Percentiles rank a stretch among this genome's conserved stretches.
Conservation (phyloP, 2,797 vertebrate species). For the Rhynchotus rufescens region DNA sequence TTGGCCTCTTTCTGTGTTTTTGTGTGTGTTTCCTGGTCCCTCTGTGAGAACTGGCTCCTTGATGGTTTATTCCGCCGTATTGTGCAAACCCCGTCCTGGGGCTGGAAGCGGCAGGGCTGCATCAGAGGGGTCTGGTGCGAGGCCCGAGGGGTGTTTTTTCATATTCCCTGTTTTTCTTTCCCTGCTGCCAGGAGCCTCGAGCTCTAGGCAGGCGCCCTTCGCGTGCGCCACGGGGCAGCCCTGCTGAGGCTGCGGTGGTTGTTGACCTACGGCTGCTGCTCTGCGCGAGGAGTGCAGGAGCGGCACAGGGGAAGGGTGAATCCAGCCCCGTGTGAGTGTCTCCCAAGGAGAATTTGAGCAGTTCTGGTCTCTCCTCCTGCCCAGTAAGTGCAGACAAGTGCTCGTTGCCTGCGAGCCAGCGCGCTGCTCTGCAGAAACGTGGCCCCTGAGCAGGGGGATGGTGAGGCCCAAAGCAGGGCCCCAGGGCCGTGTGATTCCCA, state of each 20-base stretch:
- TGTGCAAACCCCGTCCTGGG: background rate
- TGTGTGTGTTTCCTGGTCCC: background rate
- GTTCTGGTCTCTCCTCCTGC: background rate
- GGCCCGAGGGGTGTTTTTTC: background rate
- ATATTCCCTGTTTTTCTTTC: too few relatives aligned
- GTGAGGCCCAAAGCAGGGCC: background rate
- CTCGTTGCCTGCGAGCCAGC: fast-evolving
- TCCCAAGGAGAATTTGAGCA: background rate
- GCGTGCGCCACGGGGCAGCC: background rate
- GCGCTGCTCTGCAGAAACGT: fast-evolving
- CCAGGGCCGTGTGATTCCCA: too few relatives aligned
- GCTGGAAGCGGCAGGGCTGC: background rate
- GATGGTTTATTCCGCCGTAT: background rate
- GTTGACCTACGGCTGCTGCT: too few relatives aligned
- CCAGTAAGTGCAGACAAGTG: fast-evolving
- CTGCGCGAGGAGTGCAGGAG: background rate
- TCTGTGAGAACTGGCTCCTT: background rate
- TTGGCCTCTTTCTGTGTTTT: background rate
- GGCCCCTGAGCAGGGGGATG: fast-evolving
- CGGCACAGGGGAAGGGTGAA: background rate
- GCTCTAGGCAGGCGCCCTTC: background rate
- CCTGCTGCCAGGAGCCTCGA: background rate
- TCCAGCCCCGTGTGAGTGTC: background rate
- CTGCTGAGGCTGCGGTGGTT: background rate
- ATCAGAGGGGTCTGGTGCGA: background rate